Percentiles rank a stretch among this genome's conserved stretches.
These are phyloP conservation scores for Gadus chalcogrammus DNA, from an alignment of 2,113 vertebrate species.

Conservation along the genomic window DNA sequence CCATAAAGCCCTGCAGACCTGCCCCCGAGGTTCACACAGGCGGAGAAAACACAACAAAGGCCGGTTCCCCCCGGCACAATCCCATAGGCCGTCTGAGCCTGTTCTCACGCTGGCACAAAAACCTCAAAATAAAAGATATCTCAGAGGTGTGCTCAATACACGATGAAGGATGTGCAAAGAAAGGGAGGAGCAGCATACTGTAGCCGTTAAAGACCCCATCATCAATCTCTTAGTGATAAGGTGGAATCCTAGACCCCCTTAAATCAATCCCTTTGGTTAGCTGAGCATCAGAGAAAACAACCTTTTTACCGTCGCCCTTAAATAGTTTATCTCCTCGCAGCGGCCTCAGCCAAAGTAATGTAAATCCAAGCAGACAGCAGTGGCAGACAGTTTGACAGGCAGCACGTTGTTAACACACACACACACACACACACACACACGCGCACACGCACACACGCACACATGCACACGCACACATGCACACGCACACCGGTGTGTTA, in stretches of 20 bases:
- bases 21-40: conserved; percentile 52
- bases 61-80: conserved; percentile 44
- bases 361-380: neutral
- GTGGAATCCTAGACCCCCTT: conserved; percentile 23
- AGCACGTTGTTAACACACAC: conserved; percentile 1
- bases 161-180: conserved; percentile 23
- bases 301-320: conserved; percentile 13
- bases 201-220: conserved; percentile 23
- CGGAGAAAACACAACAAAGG: conserved; percentile 38
- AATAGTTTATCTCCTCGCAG: conserved; percentile 9
- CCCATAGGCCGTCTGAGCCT: conserved; percentile 49
- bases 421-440: too few species aligned
- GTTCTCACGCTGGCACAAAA: conserved; percentile 37
- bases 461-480: too few species aligned
- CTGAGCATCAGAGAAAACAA: conserved; percentile 37
- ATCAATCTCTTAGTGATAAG: conserved; percentile 43
- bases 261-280: conserved; percentile 34
- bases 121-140: conserved; percentile 56
- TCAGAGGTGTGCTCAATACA: conserved; percentile 39
- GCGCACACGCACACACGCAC: too few species aligned
- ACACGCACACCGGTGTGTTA: too few species aligned
- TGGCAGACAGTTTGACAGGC: neutral
- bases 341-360: conserved; percentile 10
- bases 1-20: conserved; percentile 34
- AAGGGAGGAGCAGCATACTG: neutral